A percentile compares a stretch with the other conserved stretches of the same genome.
These are phyloP conservation scores for Cryptoblepharus egeriae DNA, from an alignment of 2,797 vertebrate species.

Conservation along the genomic window DNA sequence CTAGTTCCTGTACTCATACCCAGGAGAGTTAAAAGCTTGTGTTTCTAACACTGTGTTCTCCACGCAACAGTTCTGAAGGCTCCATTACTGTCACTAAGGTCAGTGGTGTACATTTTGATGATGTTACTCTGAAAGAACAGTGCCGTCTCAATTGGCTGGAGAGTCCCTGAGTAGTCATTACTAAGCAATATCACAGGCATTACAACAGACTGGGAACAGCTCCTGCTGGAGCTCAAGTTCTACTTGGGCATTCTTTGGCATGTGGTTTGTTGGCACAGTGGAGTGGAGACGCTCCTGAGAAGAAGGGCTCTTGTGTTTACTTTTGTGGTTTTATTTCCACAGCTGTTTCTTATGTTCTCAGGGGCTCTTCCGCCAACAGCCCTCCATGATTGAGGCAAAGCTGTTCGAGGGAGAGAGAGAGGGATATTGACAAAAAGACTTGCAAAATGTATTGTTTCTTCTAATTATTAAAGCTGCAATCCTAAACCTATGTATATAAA, in stretches of 20 bases:
- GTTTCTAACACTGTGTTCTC: neutral
- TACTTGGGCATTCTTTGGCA: neutral
- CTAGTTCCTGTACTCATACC: neutral
- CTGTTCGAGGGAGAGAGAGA: neutral
- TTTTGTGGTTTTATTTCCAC: neutral
- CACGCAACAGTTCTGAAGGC: neutral
- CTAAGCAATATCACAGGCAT: conserved; percentile 6
- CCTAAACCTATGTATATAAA: neutral
- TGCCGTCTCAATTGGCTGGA: conserved; percentile 12
- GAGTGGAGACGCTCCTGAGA: neutral
- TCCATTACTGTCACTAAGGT: neutral
- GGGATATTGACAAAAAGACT: neutral
- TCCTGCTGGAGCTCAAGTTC: neutral
- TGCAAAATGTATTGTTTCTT: neutral
- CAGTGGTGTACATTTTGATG: neutral
- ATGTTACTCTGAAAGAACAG: neutral
- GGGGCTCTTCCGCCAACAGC: neutral
- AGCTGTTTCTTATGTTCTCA: neutral
- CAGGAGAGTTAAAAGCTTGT: too few relatives aligned
- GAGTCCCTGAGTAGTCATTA: conserved; percentile 5
- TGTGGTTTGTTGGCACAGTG: neutral
- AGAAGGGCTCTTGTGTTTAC: neutral
- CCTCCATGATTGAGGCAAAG: neutral
- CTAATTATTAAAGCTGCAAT: neutral
- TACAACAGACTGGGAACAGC: neutral